Evolutionary conservation across 2,888 invertebrate genomes (phyloP), one percentile per base, ranked within the genome.

Genomic region (Erebia ligea): DNA sequence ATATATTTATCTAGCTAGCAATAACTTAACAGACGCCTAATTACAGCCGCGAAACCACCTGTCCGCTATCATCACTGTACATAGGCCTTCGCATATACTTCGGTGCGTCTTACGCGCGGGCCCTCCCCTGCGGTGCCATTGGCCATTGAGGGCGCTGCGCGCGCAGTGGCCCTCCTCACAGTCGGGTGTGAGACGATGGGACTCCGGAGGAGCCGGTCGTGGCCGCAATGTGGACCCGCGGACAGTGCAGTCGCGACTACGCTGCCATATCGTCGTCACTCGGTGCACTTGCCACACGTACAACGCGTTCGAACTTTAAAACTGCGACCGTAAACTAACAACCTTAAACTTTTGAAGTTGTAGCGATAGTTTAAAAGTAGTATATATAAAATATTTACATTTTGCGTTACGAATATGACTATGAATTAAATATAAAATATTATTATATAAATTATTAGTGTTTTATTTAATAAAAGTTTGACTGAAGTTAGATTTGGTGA

Each of bases 81-180:
- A 93, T 93, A 93, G 93, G 93, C 93, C 91, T 92, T 87, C 90
- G 91, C 93, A 93, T 92, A 92, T 92, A 92, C 93, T 93, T 92
- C 90, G 91, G 90, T 88, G 86, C 92, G 91, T 93, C 93, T 93
- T 93, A 91, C 86, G 89, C 88, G 88, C 81, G 89, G 92, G 78
- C 86, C 92, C 91, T 84, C 93, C 93, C 92, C 90, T 86, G 79
- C 72, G 76, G 85, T 65, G 86, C 84, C 81, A 92, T 92, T 92
- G 93, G 93, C 84, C 76, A 83, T 77, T 76, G 82, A 78, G 78
- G 79, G 74, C 76, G 75, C 76, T 92, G 93, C 93, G 93, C 91
- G 92, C 93, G 93, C 93, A 92, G 78, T 76, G 88, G 86, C 90
- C 92, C 91, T 90, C 92, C 91, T 91, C 85, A 87, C 84, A 74